A percentile compares a stretch with the other conserved stretches of the same genome.
phyloP scores from a whole-genome alignment of 2,888 invertebrate species.

The Melolontha melolontha region DNA sequence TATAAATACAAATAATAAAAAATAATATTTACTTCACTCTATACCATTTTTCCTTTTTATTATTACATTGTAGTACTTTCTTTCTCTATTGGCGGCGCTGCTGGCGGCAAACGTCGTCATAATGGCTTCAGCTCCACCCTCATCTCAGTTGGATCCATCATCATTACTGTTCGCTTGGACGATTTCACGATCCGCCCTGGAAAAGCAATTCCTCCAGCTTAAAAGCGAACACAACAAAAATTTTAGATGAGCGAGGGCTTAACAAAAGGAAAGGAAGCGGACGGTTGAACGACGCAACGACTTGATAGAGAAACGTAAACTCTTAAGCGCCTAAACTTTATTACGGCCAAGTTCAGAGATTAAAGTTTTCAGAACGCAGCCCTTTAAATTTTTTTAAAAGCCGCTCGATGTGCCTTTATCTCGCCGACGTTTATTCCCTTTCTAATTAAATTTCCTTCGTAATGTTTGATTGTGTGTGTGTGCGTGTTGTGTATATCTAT shows the following conservation, averaged over 20 bases:
- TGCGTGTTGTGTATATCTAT: not conserved
- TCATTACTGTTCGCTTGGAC: constrained; percentile 51
- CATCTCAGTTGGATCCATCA: constrained; percentile 50
- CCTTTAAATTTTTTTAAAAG: constrained; percentile 33
- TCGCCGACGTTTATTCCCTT: constrained; percentile 28
- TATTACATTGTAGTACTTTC: constrained; percentile 48
- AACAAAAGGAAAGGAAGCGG: constrained; percentile 32
- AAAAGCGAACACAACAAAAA: constrained; percentile 41
- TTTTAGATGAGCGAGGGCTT: constrained; percentile 27
- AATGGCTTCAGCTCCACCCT: constrained; percentile 54
- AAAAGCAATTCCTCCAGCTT: constrained; percentile 43
- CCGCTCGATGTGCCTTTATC: constrained; percentile 34
- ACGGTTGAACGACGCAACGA: constrained; percentile 1
- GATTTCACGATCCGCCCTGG: constrained; percentile 50
- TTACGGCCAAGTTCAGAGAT: constrained; percentile 33
- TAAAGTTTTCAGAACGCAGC: constrained; percentile 33
- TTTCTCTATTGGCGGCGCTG: constrained; percentile 56
- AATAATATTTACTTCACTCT: no score
- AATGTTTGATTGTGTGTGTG: not conserved
- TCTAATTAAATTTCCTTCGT: constrained; percentile 32
- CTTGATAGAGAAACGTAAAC: constrained; percentile 27
- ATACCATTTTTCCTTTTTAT: not conserved
- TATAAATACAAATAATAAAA: no score
- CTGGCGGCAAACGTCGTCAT: constrained; percentile 40
- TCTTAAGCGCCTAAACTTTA: constrained; percentile 32